Conservation (phyloP, 2,797 vertebrate genomes). For the Oreortyx pictus region DNA sequence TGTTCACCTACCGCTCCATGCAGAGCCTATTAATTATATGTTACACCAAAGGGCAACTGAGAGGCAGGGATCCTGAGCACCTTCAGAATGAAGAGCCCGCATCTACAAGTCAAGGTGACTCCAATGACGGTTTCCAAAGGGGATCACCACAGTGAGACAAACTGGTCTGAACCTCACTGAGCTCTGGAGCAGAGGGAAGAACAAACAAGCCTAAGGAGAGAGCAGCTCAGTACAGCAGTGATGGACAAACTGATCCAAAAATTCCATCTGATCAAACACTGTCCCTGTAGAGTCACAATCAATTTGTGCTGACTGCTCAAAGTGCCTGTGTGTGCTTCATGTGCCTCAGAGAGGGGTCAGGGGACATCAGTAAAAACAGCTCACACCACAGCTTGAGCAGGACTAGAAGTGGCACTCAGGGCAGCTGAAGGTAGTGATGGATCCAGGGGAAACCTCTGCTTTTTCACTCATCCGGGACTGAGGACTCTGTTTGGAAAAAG, state of each 20-base stretch:
- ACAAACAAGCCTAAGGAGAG: neutral
- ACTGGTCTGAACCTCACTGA: neutral
- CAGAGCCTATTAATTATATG: neutral
- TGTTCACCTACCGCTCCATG: neutral
- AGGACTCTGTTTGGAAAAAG: neutral
- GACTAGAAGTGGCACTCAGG: neutral
- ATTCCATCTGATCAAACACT: neutral
- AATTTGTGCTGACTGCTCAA: neutral
- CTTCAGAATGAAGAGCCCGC: neutral
- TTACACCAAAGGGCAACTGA: neutral
- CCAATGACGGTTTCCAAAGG: neutral
- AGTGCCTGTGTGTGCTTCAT: neutral
- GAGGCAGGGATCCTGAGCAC: neutral
- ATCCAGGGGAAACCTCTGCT: neutral
- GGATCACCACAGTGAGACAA: neutral
- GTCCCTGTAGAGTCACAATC: neutral
- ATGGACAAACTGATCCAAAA: neutral
- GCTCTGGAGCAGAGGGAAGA: neutral
- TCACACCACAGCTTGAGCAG: neutral
- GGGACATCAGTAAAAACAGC: neutral
- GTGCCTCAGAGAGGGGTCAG: neutral
- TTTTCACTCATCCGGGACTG: neutral
- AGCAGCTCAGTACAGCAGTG: fast-evolving
- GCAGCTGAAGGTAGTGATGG: neutral
- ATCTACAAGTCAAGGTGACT: neutral